phyloP scores from a whole-genome alignment of 1,140 invertebrate genomes.

The Anthonomus grandis region DNA sequence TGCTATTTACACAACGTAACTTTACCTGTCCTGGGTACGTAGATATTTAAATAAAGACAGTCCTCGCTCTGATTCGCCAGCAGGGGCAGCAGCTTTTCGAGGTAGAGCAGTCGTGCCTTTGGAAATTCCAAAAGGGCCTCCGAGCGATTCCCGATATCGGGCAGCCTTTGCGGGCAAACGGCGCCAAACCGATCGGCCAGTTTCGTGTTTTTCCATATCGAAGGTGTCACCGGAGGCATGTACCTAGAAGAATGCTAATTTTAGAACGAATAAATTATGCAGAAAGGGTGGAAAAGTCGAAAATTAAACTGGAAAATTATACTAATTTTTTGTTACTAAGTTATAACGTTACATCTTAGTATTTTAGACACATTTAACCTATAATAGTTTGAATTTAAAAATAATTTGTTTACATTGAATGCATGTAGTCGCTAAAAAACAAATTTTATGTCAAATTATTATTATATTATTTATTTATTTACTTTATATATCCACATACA shows the following conservation, averaged over 20 bases:
- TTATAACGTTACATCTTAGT: no score
- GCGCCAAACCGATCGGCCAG: constrained; percentile 77
- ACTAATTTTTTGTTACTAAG: no score
- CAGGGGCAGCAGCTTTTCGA: constrained; percentile 76
- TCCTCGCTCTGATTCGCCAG: constrained; percentile 92
- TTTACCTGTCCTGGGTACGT: constrained; percentile 82
- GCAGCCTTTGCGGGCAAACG: constrained; percentile 85
- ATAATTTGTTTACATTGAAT: no score
- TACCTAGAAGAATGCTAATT: constrained; percentile 67
- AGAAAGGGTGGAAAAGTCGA: no score
- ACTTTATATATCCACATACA: no score
- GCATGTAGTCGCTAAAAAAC: no score
- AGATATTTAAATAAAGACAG: constrained; percentile 95
- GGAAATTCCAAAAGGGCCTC: constrained; percentile 75
- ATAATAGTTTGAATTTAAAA: no score
- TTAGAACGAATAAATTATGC: no score
- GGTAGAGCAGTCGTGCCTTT: constrained; percentile 71
- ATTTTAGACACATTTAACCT: no score
- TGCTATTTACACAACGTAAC: constrained; percentile 34
- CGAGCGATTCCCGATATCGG: constrained; percentile 64
- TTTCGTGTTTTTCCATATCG: constrained; percentile 79
- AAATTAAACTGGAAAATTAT: no score
- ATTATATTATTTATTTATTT: no score
- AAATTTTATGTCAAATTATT: no score
- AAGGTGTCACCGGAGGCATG: constrained; percentile 91